Percentiles rank a stretch among this genome's conserved stretches.
Evolutionary conservation across 2,888 invertebrate species (phyloP).

Genomic region (Kuschelorhynchus macadamiae): DNA sequence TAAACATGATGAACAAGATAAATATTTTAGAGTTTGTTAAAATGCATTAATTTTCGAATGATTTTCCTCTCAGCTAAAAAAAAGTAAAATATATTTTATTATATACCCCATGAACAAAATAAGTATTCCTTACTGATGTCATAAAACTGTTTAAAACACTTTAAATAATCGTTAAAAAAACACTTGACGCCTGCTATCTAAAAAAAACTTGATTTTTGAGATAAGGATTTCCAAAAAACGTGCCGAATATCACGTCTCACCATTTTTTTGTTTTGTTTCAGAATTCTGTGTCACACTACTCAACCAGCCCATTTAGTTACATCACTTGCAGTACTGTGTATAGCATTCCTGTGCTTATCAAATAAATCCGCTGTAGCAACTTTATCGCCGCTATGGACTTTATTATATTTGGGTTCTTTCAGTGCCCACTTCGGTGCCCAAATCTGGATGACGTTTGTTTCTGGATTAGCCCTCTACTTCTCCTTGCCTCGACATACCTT

Average conservation of each 20-base stretch:
- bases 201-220: too few relatives aligned
- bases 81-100: too few relatives aligned
- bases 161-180: too few relatives aligned
- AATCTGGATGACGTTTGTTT: constrained; percentile 94
- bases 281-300: constrained; percentile 79
- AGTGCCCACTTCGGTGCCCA: constrained; percentile 89
- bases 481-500: constrained; percentile 88
- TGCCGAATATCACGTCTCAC: constrained; percentile 14
- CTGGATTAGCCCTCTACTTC: constrained; percentile 89
- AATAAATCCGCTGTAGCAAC: constrained; percentile 56
- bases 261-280: constrained; percentile 66
- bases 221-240: background rate
- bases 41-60: too few relatives aligned
- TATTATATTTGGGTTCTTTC: constrained; percentile 84
- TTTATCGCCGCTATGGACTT: constrained; percentile 70
- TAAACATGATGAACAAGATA: too few relatives aligned
- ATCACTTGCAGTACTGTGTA: constrained; percentile 73
- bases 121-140: too few relatives aligned
- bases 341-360: constrained; percentile 71
- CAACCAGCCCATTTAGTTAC: constrained; percentile 87
- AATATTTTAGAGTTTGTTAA: too few relatives aligned
- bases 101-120: too few relatives aligned
- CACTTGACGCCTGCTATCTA: too few relatives aligned
- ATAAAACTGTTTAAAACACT: too few relatives aligned
- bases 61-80: too few relatives aligned